These are phyloP conservation scores for Pogonocherus hispidulus DNA, from an alignment of 2,888 invertebrate species.

Conservation along the genomic window DNA sequence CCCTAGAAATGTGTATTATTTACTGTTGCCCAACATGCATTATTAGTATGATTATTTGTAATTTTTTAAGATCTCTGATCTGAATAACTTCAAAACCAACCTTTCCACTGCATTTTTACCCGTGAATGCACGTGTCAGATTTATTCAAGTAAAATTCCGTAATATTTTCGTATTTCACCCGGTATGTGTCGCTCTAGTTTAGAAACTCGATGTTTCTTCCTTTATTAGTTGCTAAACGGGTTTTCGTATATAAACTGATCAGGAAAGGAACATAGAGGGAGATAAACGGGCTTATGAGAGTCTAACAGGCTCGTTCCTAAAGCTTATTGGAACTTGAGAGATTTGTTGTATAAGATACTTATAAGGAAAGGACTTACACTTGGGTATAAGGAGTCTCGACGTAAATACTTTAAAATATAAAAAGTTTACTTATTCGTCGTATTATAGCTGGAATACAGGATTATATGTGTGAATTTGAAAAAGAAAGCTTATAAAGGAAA, in stretches of 20 bases:
- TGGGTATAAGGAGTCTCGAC: neutral
- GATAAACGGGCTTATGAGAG: neutral
- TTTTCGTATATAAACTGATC: neutral
- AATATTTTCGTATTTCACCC: too few relatives aligned
- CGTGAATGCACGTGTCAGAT: too few relatives aligned
- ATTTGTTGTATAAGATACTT: neutral
- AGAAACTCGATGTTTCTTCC: neutral
- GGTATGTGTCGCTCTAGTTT: conserved; percentile 12
- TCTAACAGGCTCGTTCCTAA: neutral
- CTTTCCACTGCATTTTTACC: too few relatives aligned
- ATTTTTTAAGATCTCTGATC: too few relatives aligned
- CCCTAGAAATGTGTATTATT: too few relatives aligned
- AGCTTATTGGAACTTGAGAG: neutral
- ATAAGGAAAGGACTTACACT: neutral
- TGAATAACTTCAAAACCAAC: too few relatives aligned
- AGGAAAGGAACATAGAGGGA: neutral
- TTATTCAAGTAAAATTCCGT: too few relatives aligned
- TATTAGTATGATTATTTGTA: too few relatives aligned
- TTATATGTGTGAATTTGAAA: neutral
- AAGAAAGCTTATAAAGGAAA: too few relatives aligned
- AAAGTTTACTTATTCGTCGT: neutral
- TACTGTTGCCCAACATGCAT: too few relatives aligned
- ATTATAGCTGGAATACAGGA: neutral
- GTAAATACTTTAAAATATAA: neutral
- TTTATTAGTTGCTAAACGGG: neutral